Base-by-base conservation (phyloP, 2,888 invertebrate species). In the Parochlus steinenii region DNA sequence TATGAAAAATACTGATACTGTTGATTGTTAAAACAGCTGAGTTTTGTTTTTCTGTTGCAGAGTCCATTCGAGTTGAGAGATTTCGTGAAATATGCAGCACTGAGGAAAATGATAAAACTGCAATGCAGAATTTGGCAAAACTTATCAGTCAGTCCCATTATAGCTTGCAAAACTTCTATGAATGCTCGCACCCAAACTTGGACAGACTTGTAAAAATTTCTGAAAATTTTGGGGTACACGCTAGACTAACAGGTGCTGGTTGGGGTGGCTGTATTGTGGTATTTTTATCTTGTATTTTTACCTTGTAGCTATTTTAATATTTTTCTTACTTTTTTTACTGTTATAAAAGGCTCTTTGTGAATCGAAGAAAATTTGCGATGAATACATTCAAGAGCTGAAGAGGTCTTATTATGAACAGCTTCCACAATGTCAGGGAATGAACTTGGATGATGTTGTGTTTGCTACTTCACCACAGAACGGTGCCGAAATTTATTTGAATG, bases 241-340 rank as follows among this genome's bases (percentile, higher is more conserved):
- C 86, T n/a, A 71, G 97, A 33, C 63, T 98, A 24, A 97, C 97
- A 2, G 98, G 97, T 22, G 97, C 97, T 19, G 92, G 92, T 6
- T 97, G 97, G 97, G 98, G 97, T 23, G 98, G 98, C 5, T 97
- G 95, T 57, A 73, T 80, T 36, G 90, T 98, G 8, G 87, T 90
- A 11, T 12, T 36, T n/a, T n/a, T n/a, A n/a, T n/a, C 12, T 61
- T 93, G 43, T 74, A 83, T 36, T n/a, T n/a, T n/a, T n/a, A n/a
- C n/a, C n/a, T n/a, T n/a, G n/a, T n/a, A n/a, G n/a, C n/a, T n/a
- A n/a, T n/a, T n/a, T n/a, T n/a, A n/a, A n/a, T n/a, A n/a, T n/a
- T n/a, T n/a, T n/a, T n/a, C n/a, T n/a, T n/a, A n/a, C n/a, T n/a
- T n/a, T n/a, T n/a, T n/a, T n/a, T n/a, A n/a, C n/a, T n/a, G n/a